phyloP scores from a whole-genome alignment of 2,888 invertebrate species.

The Ophion obscuratus region DNA sequence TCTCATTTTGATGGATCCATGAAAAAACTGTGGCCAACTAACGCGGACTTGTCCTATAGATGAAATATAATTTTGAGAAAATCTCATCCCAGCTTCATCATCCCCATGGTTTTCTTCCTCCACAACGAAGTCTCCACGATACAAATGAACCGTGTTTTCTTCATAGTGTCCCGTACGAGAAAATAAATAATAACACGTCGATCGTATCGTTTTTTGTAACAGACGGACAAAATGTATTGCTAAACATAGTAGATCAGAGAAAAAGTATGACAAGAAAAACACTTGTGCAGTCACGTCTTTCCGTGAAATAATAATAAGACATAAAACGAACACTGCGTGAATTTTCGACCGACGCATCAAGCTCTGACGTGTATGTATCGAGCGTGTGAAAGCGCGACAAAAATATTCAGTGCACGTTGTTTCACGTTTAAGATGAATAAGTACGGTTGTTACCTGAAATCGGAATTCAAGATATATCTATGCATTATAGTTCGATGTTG shows the following conservation, averaged over 20 bases:
- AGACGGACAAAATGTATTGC: conserved; percentile 3
- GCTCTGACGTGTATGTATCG: conserved; percentile 57
- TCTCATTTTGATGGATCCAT: too few species aligned
- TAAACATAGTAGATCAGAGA: background rate
- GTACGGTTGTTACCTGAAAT: conserved; percentile 70
- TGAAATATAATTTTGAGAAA: background rate
- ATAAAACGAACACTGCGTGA: conserved; percentile 13
- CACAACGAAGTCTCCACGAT: background rate
- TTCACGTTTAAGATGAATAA: conserved; percentile 70
- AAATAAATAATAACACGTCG: background rate
- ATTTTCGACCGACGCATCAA: conserved; percentile 39
- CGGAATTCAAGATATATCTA: conserved; percentile 57
- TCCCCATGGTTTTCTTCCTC: background rate
- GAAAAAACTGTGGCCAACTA: too few species aligned
- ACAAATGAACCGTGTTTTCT: too few species aligned
- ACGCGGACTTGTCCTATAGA: background rate
- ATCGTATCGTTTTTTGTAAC: conserved; percentile 2
- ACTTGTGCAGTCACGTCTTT: background rate
- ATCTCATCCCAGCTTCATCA: background rate
- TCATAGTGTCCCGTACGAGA: background rate
- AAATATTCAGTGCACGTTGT: conserved; percentile 67
- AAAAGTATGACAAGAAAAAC: conserved; percentile 14
- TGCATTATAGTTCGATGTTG: conserved; percentile 3
- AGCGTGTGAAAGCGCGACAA: conserved; percentile 59
- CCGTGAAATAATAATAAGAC: background rate